A percentile compares a stretch with the other conserved stretches of the same genome.
These are phyloP conservation scores for Sterna hirundo DNA, from an alignment of 2,113 vertebrate genomes.

Conservation along the genomic window DNA sequence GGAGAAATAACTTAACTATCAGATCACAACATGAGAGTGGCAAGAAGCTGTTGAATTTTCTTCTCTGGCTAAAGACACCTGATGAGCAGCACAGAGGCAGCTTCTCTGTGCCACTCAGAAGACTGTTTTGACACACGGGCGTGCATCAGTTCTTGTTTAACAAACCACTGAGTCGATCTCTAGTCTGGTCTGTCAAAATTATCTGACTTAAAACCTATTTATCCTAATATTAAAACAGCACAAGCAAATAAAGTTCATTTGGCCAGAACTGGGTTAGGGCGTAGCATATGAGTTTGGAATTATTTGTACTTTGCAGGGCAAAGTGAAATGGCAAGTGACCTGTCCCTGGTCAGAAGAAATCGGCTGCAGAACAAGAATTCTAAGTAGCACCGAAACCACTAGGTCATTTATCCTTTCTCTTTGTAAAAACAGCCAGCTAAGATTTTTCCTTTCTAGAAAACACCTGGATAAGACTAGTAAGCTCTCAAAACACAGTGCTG, in stretches of 20 bases:
- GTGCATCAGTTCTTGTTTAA: background rate
- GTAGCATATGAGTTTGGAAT: background rate
- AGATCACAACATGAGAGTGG: background rate
- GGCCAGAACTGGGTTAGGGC: background rate
- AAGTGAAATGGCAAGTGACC: background rate
- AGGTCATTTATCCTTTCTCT: background rate
- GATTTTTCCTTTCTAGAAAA: background rate
- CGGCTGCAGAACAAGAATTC: background rate
- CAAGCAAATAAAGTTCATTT: background rate
- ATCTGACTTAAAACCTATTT: background rate
- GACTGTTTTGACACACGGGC: background rate
- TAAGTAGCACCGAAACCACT: background rate
- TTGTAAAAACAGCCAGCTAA: background rate
- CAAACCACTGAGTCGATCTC: background rate
- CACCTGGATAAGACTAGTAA: background rate
- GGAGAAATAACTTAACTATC: background rate
- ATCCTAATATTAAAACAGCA: background rate
- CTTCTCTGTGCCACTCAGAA: background rate
- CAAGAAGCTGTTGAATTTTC: background rate
- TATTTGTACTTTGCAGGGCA: background rate
- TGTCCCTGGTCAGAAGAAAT: background rate
- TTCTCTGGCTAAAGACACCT: background rate
- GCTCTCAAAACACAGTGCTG: background rate
- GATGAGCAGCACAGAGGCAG: background rate
- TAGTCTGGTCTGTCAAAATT: background rate